Evolutionary conservation across 2,113 vertebrate species (phyloP).

Genomic region (Anser cygnoides): DNA sequence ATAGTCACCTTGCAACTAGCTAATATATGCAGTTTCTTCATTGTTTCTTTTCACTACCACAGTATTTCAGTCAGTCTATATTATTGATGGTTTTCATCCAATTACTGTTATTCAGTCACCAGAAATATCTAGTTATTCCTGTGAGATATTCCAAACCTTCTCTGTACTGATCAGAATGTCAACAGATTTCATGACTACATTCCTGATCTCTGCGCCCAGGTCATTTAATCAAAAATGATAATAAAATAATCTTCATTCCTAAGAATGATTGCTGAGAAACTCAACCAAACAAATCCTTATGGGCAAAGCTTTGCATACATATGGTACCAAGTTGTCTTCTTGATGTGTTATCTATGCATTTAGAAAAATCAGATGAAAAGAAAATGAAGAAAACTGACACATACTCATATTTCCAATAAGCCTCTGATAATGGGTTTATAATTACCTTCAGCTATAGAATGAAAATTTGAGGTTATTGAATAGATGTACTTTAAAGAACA

Average conservation of each 20-base stretch:
- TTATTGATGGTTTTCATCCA: neutral
- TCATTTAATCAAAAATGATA: neutral
- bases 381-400: neutral
- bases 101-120: neutral
- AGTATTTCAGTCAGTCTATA: neutral
- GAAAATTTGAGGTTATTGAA: neutral
- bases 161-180: neutral
- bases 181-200: neutral
- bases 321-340: neutral
- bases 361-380: neutral
- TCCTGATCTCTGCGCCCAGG: neutral
- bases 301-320: neutral
- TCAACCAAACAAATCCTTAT: neutral
- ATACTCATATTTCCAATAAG: neutral
- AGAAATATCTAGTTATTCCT: neutral
- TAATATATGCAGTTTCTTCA: neutral
- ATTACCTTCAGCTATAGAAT: neutral
- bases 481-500: neutral
- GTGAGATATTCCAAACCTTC: neutral
- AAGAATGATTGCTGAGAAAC: neutral
- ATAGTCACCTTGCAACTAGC: neutral
- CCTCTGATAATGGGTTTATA: neutral
- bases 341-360: neutral
- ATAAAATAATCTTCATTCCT: neutral
- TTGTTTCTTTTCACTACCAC: neutral